Evolutionary conservation across 2,888 invertebrate genomes (phyloP).

Genomic region (Punctoribates punctum): DNA sequence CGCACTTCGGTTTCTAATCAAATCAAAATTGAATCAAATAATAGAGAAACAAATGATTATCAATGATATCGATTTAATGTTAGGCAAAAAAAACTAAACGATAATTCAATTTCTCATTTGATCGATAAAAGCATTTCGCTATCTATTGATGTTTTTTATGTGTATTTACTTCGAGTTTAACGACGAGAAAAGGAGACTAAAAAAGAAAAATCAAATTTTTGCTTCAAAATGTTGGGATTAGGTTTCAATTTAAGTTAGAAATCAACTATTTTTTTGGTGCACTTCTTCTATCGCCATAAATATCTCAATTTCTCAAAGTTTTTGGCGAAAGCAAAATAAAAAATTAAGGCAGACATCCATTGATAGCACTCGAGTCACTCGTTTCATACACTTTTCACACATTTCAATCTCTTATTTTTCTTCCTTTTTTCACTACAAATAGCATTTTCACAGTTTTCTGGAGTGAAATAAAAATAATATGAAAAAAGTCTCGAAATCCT

Average conservation of each 20-base stretch:
- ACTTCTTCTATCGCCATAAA: background rate
- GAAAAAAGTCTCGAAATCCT: background rate
- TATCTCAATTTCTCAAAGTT: background rate
- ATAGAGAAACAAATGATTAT: background rate
- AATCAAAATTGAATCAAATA: conserved; percentile 17
- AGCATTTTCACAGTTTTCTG: background rate
- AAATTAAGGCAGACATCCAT: conserved; percentile 1
- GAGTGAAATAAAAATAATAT: background rate
- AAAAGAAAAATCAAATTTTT: background rate
- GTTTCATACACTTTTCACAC: conserved; percentile 1
- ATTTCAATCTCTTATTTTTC: background rate
- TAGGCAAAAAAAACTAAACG: background rate
- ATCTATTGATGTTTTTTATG: background rate
- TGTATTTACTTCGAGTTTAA: background rate
- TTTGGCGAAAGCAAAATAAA: background rate
- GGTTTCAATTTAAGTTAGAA: background rate
- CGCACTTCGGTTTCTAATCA: conserved; percentile 35
- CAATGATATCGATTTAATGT: background rate
- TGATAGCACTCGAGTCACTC: background rate
- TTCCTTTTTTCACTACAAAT: conserved; percentile 5
- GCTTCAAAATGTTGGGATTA: background rate
- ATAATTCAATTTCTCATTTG: conserved; percentile 10
- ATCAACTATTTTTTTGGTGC: background rate
- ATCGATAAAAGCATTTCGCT: background rate
- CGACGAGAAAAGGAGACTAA: background rate